phyloP scores from a whole-genome alignment of 2,797 vertebrate genomes.

The Okamejei kenojei region DNA sequence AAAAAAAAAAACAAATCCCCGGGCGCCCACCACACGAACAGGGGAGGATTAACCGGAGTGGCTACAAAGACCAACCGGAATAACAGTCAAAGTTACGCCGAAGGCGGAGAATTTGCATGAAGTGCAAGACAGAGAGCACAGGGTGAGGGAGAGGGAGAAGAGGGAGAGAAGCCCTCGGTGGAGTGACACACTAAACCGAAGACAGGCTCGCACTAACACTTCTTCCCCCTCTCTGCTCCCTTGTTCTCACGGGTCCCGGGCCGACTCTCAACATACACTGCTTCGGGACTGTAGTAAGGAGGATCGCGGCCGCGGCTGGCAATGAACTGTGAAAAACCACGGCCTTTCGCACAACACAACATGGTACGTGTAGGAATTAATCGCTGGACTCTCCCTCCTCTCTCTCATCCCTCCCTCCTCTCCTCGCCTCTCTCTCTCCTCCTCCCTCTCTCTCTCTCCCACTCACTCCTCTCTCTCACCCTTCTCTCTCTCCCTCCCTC shows the following conservation, averaged over 20 bases:
- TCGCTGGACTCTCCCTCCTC: constrained; percentile 40
- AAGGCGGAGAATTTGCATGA: not conserved
- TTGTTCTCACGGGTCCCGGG: not conserved
- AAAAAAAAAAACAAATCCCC: no score
- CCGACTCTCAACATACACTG: not conserved
- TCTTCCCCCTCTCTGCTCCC: not conserved
- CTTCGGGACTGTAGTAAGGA: not conserved
- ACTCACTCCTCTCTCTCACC: no score
- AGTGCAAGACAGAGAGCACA: not conserved
- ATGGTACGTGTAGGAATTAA: constrained; percentile 41
- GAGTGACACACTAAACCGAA: not conserved
- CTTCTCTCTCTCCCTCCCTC: no score
- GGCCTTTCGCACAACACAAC: constrained; percentile 33
- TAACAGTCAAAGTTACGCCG: not conserved
- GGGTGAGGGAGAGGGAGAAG: no score
- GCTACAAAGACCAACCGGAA: not conserved
- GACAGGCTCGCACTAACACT: not conserved
- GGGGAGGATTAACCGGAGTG: not conserved
- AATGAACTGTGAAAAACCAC: constrained; percentile 19
- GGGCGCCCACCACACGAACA: not conserved
- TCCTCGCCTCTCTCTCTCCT: accelerated
- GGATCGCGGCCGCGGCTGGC: not conserved
- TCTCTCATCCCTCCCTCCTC: no score
- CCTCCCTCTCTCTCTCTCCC: no score
- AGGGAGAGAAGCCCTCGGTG: not conserved